Conservation (phyloP, 1,140 invertebrate genomes). For the Branchinecta lindahli region DNA sequence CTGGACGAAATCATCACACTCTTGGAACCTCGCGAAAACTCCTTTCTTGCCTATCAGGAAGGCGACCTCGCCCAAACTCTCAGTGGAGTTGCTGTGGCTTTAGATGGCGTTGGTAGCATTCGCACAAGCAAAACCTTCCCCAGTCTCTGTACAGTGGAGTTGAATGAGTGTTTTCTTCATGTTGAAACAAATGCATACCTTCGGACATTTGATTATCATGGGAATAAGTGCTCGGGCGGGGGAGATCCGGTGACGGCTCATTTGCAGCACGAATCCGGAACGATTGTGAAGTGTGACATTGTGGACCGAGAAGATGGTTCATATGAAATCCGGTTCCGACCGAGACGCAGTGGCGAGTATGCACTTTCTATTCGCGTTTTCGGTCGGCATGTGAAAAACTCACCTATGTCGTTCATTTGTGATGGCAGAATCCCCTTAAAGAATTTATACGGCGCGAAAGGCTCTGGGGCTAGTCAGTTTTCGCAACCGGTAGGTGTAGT, state of each 20-base stretch:
- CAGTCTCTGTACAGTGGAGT: slow-evolving; percentile 31
- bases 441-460: slow-evolving; percentile 28
- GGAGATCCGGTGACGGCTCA: slow-evolving; percentile 37
- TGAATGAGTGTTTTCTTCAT: slow-evolving; percentile 31
- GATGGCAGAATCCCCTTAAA: slow-evolving; percentile 16
- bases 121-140: slow-evolving; percentile 39
- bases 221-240: slow-evolving; percentile 32
- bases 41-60: slow-evolving; percentile 37
- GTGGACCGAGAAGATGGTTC: slow-evolving; percentile 36
- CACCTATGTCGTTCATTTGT: slow-evolving; percentile 31
- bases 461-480: slow-evolving; percentile 32
- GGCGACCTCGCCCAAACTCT: slow-evolving; percentile 34
- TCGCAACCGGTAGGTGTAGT: slow-evolving; percentile 36
- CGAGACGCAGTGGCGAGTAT: slow-evolving; percentile 30
- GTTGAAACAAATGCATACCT: slow-evolving; percentile 33
- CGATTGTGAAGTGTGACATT: slow-evolving; percentile 25
- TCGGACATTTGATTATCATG: slow-evolving; percentile 39
- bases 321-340: slow-evolving; percentile 36
- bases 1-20: slow-evolving; percentile 36
- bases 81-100: slow-evolving; percentile 22
- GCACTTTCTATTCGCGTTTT: slow-evolving; percentile 37
- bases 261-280: slow-evolving; percentile 28
- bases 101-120: slow-evolving; percentile 25
- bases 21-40: slow-evolving; percentile 40
- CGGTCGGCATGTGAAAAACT: slow-evolving; percentile 38